phyloP scores from a whole-genome alignment of 2,888 invertebrate genomes.

The Epinotia ramella region DNA sequence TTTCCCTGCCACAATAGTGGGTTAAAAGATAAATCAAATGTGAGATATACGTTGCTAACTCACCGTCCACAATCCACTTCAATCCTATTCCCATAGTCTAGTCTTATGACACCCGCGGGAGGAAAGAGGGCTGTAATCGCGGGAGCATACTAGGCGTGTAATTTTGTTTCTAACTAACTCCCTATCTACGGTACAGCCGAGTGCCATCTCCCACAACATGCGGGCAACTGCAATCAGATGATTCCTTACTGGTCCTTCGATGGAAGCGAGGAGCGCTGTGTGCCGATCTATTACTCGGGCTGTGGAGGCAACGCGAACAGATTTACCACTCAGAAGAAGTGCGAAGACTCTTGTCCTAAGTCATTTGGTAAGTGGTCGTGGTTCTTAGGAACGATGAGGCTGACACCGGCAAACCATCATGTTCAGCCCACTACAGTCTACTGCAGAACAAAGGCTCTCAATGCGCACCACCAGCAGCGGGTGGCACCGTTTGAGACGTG shows the following conservation, averaged over 20 bases:
- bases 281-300: slow-evolving; percentile 97
- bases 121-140: not conserved
- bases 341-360: slow-evolving; percentile 91
- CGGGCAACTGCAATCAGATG: slow-evolving; percentile 91
- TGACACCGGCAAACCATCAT: not conserved
- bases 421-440: not conserved
- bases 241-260: slow-evolving; percentile 95
- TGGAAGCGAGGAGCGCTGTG: slow-evolving; percentile 92
- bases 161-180: slow-evolving; percentile 59
- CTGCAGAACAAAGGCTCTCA: not conserved
- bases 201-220: slow-evolving; percentile 90
- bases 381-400: not conserved
- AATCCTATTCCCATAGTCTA: too few species aligned
- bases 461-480: too few species aligned
- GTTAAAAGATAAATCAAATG: too few species aligned
- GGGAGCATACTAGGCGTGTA: slow-evolving; percentile 23
- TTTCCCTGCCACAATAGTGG: too few species aligned
- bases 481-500: too few species aligned
- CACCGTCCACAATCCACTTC: too few species aligned
- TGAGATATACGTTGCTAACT: too few species aligned
- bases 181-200: slow-evolving; percentile 85
- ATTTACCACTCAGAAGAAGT: slow-evolving; percentile 90
- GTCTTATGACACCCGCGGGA: too few species aligned
- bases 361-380: slow-evolving; percentile 88
- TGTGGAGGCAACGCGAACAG: slow-evolving; percentile 96